Evolutionary conservation across 2,888 invertebrate species (phyloP), one percentile per base, ranked within the genome.

Genomic region (Neuroscelio doddi): DNA sequence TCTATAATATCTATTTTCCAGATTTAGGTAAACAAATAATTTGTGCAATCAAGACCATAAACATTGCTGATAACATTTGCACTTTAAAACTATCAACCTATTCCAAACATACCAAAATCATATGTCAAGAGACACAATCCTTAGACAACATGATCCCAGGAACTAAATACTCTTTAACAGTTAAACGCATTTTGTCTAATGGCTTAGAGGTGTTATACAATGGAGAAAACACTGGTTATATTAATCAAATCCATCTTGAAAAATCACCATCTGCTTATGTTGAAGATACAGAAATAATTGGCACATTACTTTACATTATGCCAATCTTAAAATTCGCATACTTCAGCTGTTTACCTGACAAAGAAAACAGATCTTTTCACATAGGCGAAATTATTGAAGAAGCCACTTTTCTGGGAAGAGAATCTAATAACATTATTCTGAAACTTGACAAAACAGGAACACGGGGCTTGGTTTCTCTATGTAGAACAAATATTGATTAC

Each of bases 281-380:
- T n/a, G 62, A 68, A 15, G 78, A 67, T n/a, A 55, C 57, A 21
- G 55, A 72, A 32, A 39, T 83, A 12, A 57, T 47, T 15, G 81
- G 79, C 1, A 78, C 72, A 3, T 66, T 93, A 2, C 81, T 93
- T 1, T 93, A 92, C 78, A 85, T 89, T 42, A 87, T 92, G 84
- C 92, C 92, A 8, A 85, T 89, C 0, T 87, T 91, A 0, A 92
- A 92, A 80, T 86, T 90, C 0, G 89, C 90, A 0, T 92, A 90
- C 78, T 86, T 93, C 45, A 89, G 89, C 0, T 85, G 89, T 78
- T 52, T 81, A 1, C 36, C 49, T 4, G 72, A 77, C 46, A 41
- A 63, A 3, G 73, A 77, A 1, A 68, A 79, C 1, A 85, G 86
- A 73, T 78, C 67, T 15, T 79, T 88, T 1, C 83, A 86, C 30